Base-by-base conservation (phyloP, 2,888 invertebrate genomes). In the Orthosia incerta region DNA sequence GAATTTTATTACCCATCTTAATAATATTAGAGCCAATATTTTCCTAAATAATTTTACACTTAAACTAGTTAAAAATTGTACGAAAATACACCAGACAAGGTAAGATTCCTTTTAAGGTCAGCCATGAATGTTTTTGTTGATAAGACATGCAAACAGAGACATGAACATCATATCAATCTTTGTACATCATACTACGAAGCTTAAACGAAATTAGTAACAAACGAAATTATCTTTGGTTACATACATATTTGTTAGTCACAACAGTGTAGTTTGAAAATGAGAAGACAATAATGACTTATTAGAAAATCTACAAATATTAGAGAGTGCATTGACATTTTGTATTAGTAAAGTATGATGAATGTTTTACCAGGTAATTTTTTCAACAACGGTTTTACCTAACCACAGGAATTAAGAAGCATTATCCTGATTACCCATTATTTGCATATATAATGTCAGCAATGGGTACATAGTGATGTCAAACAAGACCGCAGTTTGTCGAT, bases 71-170 rank as follows among this genome's bases (percentile, higher is more conserved):
- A 76, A 73, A 75, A 82, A 62, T 69, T 74, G 45, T 74, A 78
- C 53, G 59, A 84, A 86, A 86, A 85, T 82, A 75, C 61, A 74
- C 65, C 74, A 76, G 81, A 80, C 86, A 78, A 81, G 82, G 80
- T 80, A 87, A 82, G 60, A 79, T 79, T 74, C 79, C 66, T 85
- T 83, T 78, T 85, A 89, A 89, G 90, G 89, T 89, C 88, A 83
- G 78, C 61, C 79, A 72, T 74, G 76, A 82, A 83, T 87, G 74
- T 86, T 83, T 82, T 82, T 78, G 62, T 73, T 84, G 90, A 90
- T 90, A 90, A 90, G 84, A 80, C 64, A 72, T 55, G 80, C 70
- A 86, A 85, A 84, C 84, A 86, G 63, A 76, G 82, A 81, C 82
- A 75, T 57, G 71, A 79, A 78, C 80, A 63, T 75, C 83, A 66